These are phyloP conservation scores for Acanthurus lineatus DNA, from an alignment of 2,797 vertebrate genomes.

Conservation along the genomic window DNA sequence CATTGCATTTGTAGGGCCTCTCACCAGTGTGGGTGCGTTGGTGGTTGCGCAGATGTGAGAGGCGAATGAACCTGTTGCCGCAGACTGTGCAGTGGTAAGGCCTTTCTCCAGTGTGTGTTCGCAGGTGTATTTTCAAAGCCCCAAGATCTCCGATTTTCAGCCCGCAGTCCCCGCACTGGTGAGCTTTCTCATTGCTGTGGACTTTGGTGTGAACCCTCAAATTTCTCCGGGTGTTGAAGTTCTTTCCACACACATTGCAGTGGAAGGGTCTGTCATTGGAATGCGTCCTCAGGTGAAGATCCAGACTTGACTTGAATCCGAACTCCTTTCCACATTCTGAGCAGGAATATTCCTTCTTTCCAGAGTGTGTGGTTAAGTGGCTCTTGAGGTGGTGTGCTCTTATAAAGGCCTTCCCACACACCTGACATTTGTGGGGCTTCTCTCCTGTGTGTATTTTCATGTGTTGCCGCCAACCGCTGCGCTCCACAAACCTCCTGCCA, in stretches of 20 bases:
- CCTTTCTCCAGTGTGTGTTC: slow-evolving; percentile 84
- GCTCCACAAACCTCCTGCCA: slow-evolving; percentile 83
- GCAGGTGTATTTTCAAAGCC: slow-evolving; percentile 84
- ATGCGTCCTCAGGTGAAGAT: slow-evolving; percentile 83
- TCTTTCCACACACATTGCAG: slow-evolving; percentile 82
- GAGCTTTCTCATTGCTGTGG: slow-evolving; percentile 81
- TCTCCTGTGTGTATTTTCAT: slow-evolving; percentile 84
- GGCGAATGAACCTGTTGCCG: slow-evolving; percentile 82
- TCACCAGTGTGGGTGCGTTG: slow-evolving; percentile 87
- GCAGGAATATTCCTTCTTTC: slow-evolving; percentile 84
- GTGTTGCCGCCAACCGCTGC: slow-evolving; percentile 81
- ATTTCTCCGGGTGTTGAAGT: slow-evolving; percentile 80
- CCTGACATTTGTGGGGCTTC: slow-evolving; percentile 82
- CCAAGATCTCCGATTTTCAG: slow-evolving; percentile 83
- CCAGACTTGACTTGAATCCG: slow-evolving; percentile 83
- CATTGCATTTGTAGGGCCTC: slow-evolving; percentile 83
- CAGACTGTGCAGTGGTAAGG: slow-evolving; percentile 87
- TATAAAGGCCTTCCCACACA: slow-evolving; percentile 84
- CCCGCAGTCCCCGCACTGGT: slow-evolving; percentile 85
- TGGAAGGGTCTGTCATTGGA: slow-evolving; percentile 83
- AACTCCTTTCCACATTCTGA: slow-evolving; percentile 83
- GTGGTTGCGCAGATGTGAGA: slow-evolving; percentile 85
- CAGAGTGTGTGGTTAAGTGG: slow-evolving; percentile 84
- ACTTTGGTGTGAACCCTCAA: slow-evolving; percentile 82
- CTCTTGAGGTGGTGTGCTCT: slow-evolving; percentile 83